Conservation (phyloP, 1,140 invertebrate species). For the Bombus pascuorum region DNA sequence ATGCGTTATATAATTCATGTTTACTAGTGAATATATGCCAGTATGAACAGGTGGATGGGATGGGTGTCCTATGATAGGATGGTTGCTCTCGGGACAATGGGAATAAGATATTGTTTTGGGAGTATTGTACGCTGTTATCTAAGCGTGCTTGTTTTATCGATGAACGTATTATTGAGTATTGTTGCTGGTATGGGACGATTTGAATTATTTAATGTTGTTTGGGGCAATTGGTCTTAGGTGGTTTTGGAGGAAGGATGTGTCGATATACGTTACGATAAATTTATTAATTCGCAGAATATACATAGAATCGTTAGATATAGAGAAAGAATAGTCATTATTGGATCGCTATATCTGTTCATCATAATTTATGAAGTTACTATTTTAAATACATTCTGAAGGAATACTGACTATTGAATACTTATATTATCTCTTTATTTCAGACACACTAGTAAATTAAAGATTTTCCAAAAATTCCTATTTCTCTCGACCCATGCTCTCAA, state of each 20-base stretch:
- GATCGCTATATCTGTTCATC: no score
- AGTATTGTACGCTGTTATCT: neutral
- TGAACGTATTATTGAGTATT: neutral
- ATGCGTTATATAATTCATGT: neutral
- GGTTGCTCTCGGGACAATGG: neutral
- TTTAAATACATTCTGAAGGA: no score
- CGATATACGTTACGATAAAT: neutral
- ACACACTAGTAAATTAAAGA: no score
- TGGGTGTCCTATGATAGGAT: neutral
- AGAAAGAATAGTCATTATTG: no score
- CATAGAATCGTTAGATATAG: no score
- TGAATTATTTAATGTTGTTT: neutral
- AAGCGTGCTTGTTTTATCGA: neutral
- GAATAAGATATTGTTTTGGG: constrained; percentile 6
- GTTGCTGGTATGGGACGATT: neutral
- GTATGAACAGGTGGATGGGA: neutral
- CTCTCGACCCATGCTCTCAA: neutral
- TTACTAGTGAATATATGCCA: neutral
- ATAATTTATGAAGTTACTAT: no score
- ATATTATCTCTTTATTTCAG: no score
- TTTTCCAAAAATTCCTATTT: neutral
- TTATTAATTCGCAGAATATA: no score
- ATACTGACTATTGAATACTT: no score
- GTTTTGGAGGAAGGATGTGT: neutral
- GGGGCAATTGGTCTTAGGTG: neutral